These are phyloP conservation scores for Anthrax anthrax DNA, from an alignment of 2,888 invertebrate species.

Conservation along the genomic window DNA sequence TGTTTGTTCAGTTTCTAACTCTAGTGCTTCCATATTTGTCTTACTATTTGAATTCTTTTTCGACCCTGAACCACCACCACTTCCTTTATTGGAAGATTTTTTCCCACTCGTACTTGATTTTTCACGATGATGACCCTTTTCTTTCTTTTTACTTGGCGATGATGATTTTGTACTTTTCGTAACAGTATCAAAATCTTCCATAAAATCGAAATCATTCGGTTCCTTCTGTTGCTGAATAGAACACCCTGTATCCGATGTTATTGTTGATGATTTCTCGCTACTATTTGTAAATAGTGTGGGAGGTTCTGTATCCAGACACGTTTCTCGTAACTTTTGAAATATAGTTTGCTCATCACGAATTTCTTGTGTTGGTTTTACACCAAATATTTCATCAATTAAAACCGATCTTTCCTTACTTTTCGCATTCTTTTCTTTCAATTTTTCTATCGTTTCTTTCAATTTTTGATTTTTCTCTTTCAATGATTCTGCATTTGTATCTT, in stretches of 20 bases:
- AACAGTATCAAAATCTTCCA: conserved; percentile 22
- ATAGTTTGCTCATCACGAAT: conserved; percentile 9
- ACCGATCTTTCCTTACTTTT: conserved; percentile 14
- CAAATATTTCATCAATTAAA: conserved; percentile 12
- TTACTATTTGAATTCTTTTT: conserved; percentile 10
- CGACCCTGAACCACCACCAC: conserved; percentile 7
- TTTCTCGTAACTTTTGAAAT: conserved; percentile 11
- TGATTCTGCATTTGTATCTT: conserved; percentile 33
- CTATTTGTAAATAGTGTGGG: not conserved
- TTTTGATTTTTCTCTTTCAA: conserved; percentile 37
- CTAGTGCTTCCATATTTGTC: conserved; percentile 40
- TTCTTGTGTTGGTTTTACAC: conserved; percentile 12
- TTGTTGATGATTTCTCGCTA: not conserved
- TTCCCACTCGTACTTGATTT: not conserved
- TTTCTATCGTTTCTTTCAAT: conserved; percentile 45
- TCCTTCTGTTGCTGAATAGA: not conserved
- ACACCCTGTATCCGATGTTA: not conserved
- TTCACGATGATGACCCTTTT: conserved; percentile 9
- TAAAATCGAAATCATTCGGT: conserved; percentile 17
- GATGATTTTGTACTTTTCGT: conserved; percentile 18
- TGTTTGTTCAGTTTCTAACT: conserved; percentile 49
- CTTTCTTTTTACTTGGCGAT: conserved; percentile 17
- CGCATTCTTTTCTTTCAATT: conserved; percentile 40
- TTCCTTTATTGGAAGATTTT: conserved; percentile 15
- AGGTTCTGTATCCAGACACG: too few relatives aligned